A percentile compares a stretch with the other conserved stretches of the same genome.
These are phyloP conservation scores for Dendronephthya gigantea DNA, from an alignment of 64 coral and sea anemone genomes.

Conservation along the genomic window DNA sequence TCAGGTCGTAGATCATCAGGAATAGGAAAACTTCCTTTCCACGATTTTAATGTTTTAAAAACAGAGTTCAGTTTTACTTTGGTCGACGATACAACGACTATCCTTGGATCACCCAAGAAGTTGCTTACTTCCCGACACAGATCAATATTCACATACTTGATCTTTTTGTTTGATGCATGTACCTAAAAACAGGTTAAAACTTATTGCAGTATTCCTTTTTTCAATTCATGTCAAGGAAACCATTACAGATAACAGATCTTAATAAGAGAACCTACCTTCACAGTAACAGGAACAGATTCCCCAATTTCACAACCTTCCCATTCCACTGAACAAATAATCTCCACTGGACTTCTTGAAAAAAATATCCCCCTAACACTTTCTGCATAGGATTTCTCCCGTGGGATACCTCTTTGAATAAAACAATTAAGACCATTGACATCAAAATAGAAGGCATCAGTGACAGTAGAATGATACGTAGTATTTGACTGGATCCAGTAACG, in stretches of 20 bases:
- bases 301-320: slow-evolving; percentile 19
- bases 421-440: slow-evolving; percentile 6
- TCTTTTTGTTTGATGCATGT: not conserved
- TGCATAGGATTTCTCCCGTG: not conserved
- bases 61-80: not conserved
- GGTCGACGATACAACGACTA: not conserved
- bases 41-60: slow-evolving; percentile 4
- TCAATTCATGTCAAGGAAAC: too few species aligned
- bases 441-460: slow-evolving; percentile 2
- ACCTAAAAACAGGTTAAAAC: not conserved
- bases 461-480: not conserved
- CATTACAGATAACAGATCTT: too few species aligned
- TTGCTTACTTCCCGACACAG: not conserved
- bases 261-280: not conserved
- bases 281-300: not conserved
- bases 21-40: not conserved
- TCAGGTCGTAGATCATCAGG: slow-evolving; percentile 4
- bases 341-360: slow-evolving; percentile 5
- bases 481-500: slow-evolving; percentile 12
- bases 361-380: not conserved
- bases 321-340: not conserved
- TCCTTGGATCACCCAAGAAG: slow-evolving; percentile 1
- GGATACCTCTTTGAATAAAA: slow-evolving; percentile 16
- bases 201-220: not conserved
- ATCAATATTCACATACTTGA: slow-evolving; percentile 7